Evolutionary conservation across 2,888 invertebrate genomes (phyloP).

Genomic region (Bellardia pandia): DNA sequence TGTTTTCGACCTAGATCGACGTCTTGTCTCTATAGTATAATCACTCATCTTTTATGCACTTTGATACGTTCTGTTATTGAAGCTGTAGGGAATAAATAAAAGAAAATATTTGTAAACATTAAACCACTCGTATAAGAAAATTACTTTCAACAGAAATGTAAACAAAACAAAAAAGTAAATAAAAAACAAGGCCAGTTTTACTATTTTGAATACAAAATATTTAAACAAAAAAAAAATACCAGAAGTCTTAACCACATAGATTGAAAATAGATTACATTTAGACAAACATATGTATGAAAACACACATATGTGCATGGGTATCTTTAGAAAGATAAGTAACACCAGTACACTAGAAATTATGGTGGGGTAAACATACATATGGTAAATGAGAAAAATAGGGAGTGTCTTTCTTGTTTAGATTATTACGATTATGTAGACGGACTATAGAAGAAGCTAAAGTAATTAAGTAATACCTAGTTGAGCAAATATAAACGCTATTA

Average conservation of each 20-base stretch:
- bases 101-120: constrained; percentile 6
- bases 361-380: constrained; percentile 38
- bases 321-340: constrained; percentile 27
- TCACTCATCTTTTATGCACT: constrained; percentile 78
- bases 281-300: neutral
- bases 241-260: constrained; percentile 30
- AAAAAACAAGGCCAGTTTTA: neutral
- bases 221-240: neutral
- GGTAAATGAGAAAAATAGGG: constrained; percentile 21
- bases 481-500: neutral
- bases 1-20: constrained; percentile 89
- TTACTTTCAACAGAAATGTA: constrained; percentile 18
- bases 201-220: neutral
- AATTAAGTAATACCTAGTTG: constrained; percentile 8
- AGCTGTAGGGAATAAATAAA: constrained; percentile 43
- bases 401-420: constrained; percentile 51
- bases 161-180: constrained; percentile 23
- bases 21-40: constrained; percentile 86
- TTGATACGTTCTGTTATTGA: constrained; percentile 16
- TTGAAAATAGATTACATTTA: neutral
- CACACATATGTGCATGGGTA: neutral
- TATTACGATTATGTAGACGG: constrained; percentile 5
- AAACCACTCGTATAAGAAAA: constrained; percentile 11
- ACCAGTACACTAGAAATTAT: constrained; percentile 27
- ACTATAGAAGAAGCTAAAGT: constrained; percentile 3